These are phyloP conservation scores for Isotomurus palustris DNA, from an alignment of 2,888 invertebrate species.

Conservation along the genomic window DNA sequence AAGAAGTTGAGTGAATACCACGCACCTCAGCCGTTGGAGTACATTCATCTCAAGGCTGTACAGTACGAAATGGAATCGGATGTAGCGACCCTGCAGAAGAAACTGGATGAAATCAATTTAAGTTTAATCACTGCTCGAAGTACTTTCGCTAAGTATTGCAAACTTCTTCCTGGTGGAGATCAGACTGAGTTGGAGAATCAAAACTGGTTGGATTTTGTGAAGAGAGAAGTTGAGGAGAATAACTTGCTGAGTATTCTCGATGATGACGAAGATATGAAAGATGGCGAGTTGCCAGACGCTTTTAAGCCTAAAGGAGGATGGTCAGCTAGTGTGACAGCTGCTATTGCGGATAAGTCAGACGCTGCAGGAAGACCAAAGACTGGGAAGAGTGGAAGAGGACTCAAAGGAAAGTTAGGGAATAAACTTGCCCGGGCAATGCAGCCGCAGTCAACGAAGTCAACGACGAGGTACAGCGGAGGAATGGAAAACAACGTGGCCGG, in stretches of 20 bases:
- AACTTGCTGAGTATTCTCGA: constrained; percentile 2
- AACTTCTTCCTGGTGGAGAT: constrained; percentile 19
- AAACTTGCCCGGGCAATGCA: no score
- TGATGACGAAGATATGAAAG: constrained; percentile 2
- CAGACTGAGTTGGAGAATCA: constrained; percentile 24
- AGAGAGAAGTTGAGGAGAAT: constrained; percentile 16
- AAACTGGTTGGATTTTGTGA: constrained; percentile 20
- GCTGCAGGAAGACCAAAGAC: no score
- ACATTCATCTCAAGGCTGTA: constrained; percentile 20
- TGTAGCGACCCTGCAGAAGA: constrained; percentile 13
- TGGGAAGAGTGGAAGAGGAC: no score
- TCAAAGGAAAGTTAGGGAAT: no score
- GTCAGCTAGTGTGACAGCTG: no score
- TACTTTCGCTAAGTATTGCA: constrained; percentile 13
- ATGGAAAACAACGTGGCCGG: no score
- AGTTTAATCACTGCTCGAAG: constrained; percentile 8
- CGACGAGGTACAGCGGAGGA: no score
- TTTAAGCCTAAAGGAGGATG: background rate
- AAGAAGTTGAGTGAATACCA: constrained; percentile 22
- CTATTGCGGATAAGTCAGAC: no score
- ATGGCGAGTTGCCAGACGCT: background rate
- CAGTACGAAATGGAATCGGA: constrained; percentile 23
- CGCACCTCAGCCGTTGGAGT: constrained; percentile 25
- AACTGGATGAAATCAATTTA: constrained; percentile 12
- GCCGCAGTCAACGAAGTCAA: no score